These are phyloP conservation scores for Xylocampa areola DNA, from an alignment of 2,888 invertebrate genomes.

Conservation along the genomic window DNA sequence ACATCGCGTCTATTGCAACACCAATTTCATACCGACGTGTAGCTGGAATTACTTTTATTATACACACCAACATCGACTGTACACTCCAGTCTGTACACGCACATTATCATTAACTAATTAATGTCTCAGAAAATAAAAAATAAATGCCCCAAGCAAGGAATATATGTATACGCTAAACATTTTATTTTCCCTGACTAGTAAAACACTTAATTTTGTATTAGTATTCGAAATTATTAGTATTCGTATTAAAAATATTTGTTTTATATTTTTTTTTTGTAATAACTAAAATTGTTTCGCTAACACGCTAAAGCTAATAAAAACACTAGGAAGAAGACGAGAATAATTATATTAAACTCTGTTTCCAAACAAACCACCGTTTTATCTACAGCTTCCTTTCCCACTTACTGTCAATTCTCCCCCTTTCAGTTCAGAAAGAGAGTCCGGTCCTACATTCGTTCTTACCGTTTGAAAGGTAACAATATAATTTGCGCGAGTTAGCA, in stretches of 20 bases:
- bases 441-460: slow-evolving; percentile 27
- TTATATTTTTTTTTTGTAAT: no score
- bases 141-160: no score
- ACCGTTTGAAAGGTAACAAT: slow-evolving; percentile 32
- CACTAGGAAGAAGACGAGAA: background rate
- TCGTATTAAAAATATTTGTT: no score
- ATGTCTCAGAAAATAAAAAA: slow-evolving; percentile 1
- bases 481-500: slow-evolving; percentile 40
- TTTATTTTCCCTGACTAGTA: no score
- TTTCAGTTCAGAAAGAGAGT: slow-evolving; percentile 38
- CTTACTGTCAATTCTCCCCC: slow-evolving; percentile 17
- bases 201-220: no score
- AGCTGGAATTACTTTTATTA: slow-evolving; percentile 71
- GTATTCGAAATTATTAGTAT: no score
- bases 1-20: slow-evolving; percentile 71
- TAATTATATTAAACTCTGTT: slow-evolving; percentile 3
- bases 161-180: no score
- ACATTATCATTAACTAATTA: slow-evolving; percentile 37
- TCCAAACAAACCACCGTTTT: background rate
- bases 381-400: background rate
- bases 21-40: slow-evolving; percentile 71
- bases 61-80: slow-evolving; percentile 51
- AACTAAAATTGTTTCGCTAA: no score
- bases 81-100: slow-evolving; percentile 35
- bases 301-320: no score